Conservation (phyloP, 2,888 invertebrate genomes). For the Mesodorylaimus sp. region DNA sequence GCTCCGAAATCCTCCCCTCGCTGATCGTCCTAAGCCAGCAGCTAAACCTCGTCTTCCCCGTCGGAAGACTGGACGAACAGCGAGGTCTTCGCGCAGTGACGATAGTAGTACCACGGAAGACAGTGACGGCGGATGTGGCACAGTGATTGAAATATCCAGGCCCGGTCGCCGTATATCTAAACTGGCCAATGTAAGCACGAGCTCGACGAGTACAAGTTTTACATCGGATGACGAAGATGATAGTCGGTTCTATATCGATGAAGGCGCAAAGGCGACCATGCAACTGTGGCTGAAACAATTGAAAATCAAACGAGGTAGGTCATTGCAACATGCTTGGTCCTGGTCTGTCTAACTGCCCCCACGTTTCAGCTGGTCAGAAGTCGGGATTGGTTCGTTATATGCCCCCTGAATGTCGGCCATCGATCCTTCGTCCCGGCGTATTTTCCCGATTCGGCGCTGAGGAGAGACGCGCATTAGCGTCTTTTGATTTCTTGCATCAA, state of each 20-base stretch:
- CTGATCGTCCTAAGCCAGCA: too few relatives aligned
- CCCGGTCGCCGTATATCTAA: too few relatives aligned
- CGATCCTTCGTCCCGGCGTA: background rate
- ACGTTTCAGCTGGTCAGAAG: too few relatives aligned
- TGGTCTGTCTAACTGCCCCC: too few relatives aligned
- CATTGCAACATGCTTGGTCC: too few relatives aligned
- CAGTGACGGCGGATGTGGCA: background rate
- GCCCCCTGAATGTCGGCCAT: background rate
- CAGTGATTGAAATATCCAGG: background rate
- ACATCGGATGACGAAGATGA: background rate
- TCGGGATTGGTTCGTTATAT: background rate
- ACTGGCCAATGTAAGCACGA: too few relatives aligned
- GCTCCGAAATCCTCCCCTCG: too few relatives aligned
- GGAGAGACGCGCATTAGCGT: conserved; percentile 1
- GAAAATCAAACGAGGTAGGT: background rate
- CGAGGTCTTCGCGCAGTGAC: background rate
- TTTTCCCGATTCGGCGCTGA: conserved; percentile 5
- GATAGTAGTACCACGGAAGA: background rate
- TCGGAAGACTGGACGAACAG: background rate
- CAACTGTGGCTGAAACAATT: conserved; percentile 8
- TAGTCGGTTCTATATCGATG: too few relatives aligned
- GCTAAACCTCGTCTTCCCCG: too few relatives aligned
- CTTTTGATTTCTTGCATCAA: conserved; percentile 7
- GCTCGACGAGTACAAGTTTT: background rate
- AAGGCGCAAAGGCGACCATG: conserved; percentile 1